Base-by-base conservation (phyloP, 2,888 invertebrate genomes). In the Eristalinus aeneus region DNA sequence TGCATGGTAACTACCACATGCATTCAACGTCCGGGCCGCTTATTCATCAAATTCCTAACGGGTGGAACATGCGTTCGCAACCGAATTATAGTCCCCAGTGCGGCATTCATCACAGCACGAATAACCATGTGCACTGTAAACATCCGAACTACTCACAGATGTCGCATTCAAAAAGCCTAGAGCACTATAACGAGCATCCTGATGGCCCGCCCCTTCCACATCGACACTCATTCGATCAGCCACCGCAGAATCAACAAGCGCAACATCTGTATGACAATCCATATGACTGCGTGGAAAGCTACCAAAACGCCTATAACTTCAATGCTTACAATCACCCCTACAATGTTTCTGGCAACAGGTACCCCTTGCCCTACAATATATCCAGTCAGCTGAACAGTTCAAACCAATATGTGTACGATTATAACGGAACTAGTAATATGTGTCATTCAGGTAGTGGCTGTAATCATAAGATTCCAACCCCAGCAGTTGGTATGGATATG, bases 211-310 rank as follows among this genome's bases (percentile, higher is more conserved):
- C 84, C 11, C 80, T 91, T 76, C 91, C 92, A 3, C 92, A 92
- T 88, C 91, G 93, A 0, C 92, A 92, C 81, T 93, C 93, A 0
- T 92, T 93, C 60, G 93, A 93, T 88, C 92, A 93, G 81, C 92
- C 92, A 53, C 90, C 90, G 54, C 88, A 88, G 32, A 88, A 86
- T 16, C 89, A 88, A 12, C 89, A 89, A 36, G 78, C 82, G 2
- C 88, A 76, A 46, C 85, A 91, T 73, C 82, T 91, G 12, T 92
- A 92, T 88, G 92, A 92, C 81, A 88, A 90, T 11, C 90, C 91
- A 2, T 92, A 91, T 81, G 92, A 93, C 88, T 92, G 91, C 71
- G 88, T 91, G 53, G 93, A 92, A 65, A 91, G 90, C 2, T 88
- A 89, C 11, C 91, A 91, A 56, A 77, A 91, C 86, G 90, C 79